Evolutionary conservation across 2,888 invertebrate species (phyloP), one percentile per base, ranked within the genome.

Genomic region (Cosmorhoe ocellata): DNA sequence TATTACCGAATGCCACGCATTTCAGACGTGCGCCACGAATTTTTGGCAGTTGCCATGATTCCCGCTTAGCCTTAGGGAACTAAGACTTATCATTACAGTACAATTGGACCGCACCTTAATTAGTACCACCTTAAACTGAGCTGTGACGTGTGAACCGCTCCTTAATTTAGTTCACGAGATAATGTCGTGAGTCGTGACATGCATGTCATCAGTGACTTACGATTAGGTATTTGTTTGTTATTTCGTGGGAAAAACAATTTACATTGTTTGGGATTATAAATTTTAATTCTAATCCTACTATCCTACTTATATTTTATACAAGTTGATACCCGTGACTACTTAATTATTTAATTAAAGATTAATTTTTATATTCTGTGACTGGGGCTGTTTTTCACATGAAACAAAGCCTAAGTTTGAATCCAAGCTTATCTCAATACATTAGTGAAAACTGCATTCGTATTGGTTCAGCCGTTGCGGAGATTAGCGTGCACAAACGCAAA

Each of bases 141-240:
- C 40, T 31, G 41, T 22, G 32, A 52, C 43, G 52, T 52, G 52
- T 52, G 52, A 52, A 47, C 38, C 38, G 24, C 24, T 26, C 47
- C 42, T 34, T 39, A 47, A 33, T 26, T 39, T 18, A 13, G 46
- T 42, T 47, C 46, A 42, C 47, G 43, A 43, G 38, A 39, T n/a
- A n/a, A n/a, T 24, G 24, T 39, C 52, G 47, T 47, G 46, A 42
- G 24, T 39, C 52, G 47, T 47, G 46, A 42, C 47, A 47, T 43
- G 47, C 43, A 47, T 43, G 37, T 18, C 34, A 24, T 44, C 34
- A 50, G 31, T 43, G n/a, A n/a, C 43, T 32, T 8, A n/a, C n/a
- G n/a, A n/a, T n/a, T 22, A 36, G 11, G 40, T 14, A 24, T 24
- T 24, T 24, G 24, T 44, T 39, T 51, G 36, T 51, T 43, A 27